A percentile compares a stretch with the other conserved stretches of the same genome.
These are phyloP conservation scores for Euclidia mi DNA, from an alignment of 2,888 invertebrate species.

Conservation along the genomic window DNA sequence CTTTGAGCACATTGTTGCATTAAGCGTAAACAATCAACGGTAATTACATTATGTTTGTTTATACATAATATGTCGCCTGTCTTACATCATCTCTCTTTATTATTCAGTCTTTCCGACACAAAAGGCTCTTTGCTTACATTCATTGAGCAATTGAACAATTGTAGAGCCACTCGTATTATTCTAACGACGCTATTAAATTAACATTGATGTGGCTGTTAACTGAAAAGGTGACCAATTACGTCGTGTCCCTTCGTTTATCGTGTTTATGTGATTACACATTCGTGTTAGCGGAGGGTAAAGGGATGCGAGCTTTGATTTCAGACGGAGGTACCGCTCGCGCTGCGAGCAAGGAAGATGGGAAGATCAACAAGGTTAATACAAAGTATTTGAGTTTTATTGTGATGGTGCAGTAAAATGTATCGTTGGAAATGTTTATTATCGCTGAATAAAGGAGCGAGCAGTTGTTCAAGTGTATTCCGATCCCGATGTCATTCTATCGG, in stretches of 20 bases:
- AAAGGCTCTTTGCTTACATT: constrained; percentile 29
- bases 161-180: constrained; percentile 25
- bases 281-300: not conserved
- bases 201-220: constrained; percentile 44
- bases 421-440: constrained; percentile 14
- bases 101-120: constrained; percentile 41
- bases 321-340: not conserved
- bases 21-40: constrained; percentile 70
- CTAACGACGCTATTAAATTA: constrained; percentile 46
- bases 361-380: no score
- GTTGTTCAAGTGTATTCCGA: constrained; percentile 64
- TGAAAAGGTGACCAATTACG: constrained; percentile 43
- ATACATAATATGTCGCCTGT: constrained; percentile 40
- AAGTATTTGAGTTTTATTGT: not conserved
- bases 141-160: constrained; percentile 22
- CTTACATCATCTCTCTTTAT: constrained; percentile 40
- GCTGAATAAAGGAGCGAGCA: constrained; percentile 21
- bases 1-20: constrained; percentile 74
- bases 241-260: constrained; percentile 18
- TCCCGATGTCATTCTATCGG: constrained; percentile 74
- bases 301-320: constrained; percentile 1
- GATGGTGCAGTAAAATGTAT: not conserved
- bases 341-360: no score
- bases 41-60: constrained; percentile 54
- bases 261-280: constrained; percentile 31